A percentile compares a stretch with the other conserved stretches of the same genome.
Evolutionary conservation across 2,113 vertebrate species (phyloP).

Genomic region (Enhydra lutris): DNA sequence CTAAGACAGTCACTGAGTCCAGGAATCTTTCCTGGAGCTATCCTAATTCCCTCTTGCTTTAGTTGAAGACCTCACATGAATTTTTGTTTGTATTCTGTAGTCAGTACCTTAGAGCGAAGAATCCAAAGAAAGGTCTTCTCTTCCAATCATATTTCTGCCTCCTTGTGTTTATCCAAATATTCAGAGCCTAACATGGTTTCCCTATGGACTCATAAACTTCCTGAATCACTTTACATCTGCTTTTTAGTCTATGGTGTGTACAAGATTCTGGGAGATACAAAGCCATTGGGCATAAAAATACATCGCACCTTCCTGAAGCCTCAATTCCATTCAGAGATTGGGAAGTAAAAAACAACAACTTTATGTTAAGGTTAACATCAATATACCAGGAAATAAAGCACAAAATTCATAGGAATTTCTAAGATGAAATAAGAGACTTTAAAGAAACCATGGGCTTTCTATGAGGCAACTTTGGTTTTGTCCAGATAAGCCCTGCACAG

Average conservation of each 20-base stretch:
- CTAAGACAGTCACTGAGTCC: background rate
- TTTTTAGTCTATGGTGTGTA: background rate
- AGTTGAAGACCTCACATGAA: background rate
- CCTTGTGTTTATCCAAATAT: background rate
- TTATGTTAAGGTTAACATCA: background rate
- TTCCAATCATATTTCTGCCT: background rate
- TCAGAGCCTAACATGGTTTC: background rate
- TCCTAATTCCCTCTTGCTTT: background rate
- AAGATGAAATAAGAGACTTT: background rate
- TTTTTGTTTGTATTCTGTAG: background rate
- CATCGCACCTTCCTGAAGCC: background rate
- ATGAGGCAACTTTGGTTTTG: background rate
- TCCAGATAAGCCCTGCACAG: background rate
- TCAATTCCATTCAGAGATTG: background rate
- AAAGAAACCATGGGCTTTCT: background rate
- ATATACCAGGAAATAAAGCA: background rate
- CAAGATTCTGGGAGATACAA: background rate
- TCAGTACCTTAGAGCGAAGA: background rate
- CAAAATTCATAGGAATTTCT: background rate
- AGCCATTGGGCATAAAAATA: background rate
- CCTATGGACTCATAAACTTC: background rate
- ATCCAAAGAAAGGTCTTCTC: background rate
- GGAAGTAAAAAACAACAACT: background rate
- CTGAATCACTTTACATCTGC: background rate
- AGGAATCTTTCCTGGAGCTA: background rate